Evolutionary conservation across 2,113 vertebrate genomes (phyloP).

Genomic region (Nesogale talazaci): DNA sequence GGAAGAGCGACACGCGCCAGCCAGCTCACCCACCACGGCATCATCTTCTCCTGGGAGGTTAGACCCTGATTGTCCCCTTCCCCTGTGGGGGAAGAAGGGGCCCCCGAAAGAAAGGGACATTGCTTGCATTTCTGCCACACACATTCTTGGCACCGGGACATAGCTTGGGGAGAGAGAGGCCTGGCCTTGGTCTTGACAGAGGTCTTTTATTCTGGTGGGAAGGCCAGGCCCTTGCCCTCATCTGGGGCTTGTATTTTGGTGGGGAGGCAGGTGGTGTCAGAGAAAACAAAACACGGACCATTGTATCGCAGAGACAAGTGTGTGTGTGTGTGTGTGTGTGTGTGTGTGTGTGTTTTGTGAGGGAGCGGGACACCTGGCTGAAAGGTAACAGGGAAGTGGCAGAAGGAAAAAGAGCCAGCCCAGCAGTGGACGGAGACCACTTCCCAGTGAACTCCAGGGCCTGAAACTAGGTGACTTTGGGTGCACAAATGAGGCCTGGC

Average conservation of each 20-base stretch:
- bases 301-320: rapidly evolving
- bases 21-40: conserved; percentile 1
- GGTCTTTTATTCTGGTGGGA: too few species aligned
- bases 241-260: neutral
- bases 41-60: neutral
- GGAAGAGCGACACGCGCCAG: conserved; percentile 66
- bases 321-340: neutral
- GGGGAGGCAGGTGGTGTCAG: too few species aligned
- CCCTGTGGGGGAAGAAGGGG: neutral
- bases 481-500: neutral
- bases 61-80: neutral
- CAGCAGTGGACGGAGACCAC: rapidly evolving
- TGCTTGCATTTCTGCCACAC: neutral
- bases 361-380: too few species aligned
- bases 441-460: neutral
- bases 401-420: neutral
- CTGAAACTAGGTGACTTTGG: neutral
- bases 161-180: neutral
- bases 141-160: rapidly evolving
- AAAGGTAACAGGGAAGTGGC: neutral
- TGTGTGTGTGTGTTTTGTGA: too few species aligned
- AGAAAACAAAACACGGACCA: neutral
- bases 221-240: neutral
- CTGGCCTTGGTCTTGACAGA: rapidly evolving
- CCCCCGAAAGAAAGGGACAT: neutral